Evolutionary conservation across 2,113 vertebrate species (phyloP).

Genomic region (Tautogolabrus adspersus): DNA sequence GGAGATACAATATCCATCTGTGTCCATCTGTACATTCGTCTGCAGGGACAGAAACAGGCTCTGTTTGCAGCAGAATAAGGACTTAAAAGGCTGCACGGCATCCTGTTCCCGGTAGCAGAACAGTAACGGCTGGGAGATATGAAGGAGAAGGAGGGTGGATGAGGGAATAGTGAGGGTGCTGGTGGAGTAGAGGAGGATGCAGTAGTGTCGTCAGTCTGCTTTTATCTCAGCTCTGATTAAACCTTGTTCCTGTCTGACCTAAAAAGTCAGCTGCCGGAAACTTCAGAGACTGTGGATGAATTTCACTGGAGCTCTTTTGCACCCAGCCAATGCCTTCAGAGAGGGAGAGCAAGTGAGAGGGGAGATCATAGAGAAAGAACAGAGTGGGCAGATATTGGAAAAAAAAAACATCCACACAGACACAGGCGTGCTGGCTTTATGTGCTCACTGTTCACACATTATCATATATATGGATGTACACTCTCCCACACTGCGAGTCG

Average conservation of each 20-base stretch:
- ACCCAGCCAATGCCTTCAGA: constrained; percentile 49
- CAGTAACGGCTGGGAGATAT: constrained; percentile 41
- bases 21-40: constrained; percentile 64
- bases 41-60: constrained; percentile 62
- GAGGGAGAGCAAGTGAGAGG: constrained; percentile 41
- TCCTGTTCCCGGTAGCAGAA: constrained; percentile 44
- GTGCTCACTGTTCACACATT: constrained; percentile 31
- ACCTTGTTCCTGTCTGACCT: constrained; percentile 77
- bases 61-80: constrained; percentile 53
- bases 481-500: constrained; percentile 17
- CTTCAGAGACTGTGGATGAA: constrained; percentile 72
- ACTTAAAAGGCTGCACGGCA: constrained; percentile 39
- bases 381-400: constrained; percentile 39
- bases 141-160: constrained; percentile 20
- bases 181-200: constrained; percentile 57
- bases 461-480: constrained; percentile 30
- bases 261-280: constrained; percentile 80
- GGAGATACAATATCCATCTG: constrained; percentile 63
- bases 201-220: constrained; percentile 66
- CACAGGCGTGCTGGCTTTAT: constrained; percentile 27
- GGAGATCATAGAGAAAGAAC: constrained; percentile 56
- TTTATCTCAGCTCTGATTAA: constrained; percentile 79
- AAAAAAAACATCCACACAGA: constrained; percentile 1
- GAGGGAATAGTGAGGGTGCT: constrained; percentile 49
- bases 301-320: constrained; percentile 59